Evolutionary conservation across 2,113 vertebrate species (phyloP).

Genomic region (Hemichromis elongatus): DNA sequence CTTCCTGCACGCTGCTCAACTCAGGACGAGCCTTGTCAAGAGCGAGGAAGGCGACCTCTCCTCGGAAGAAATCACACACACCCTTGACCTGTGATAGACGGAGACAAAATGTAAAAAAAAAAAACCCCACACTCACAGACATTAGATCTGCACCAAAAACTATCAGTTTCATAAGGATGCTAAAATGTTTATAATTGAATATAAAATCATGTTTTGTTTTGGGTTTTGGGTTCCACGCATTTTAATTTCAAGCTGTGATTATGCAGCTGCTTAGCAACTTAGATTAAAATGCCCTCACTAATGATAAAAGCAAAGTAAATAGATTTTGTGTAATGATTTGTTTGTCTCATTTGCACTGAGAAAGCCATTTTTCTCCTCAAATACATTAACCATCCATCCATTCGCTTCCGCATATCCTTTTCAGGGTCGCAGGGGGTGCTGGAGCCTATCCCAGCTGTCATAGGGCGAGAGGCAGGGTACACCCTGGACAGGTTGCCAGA

Average conservation of each 20-base stretch:
- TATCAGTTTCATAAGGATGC: background rate
- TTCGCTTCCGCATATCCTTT: too few species aligned
- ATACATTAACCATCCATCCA: too few species aligned
- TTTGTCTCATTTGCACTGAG: background rate
- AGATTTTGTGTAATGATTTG: background rate
- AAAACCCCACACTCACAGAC: background rate
- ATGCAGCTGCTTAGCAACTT: background rate
- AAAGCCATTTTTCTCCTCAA: background rate
- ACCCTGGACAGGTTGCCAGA: too few species aligned
- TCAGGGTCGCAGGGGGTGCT: too few species aligned
- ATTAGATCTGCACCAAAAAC: background rate
- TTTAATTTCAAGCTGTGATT: background rate
- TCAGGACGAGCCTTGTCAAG: conserved; percentile 82
- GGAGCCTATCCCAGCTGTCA: too few species aligned
- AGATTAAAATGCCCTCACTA: background rate
- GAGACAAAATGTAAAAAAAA: background rate
- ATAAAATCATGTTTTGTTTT: background rate
- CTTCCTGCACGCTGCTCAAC: conserved; percentile 77
- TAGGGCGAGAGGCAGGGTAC: too few species aligned
- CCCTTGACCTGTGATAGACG: conserved; percentile 60
- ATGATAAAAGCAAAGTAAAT: background rate
- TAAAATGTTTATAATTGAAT: background rate
- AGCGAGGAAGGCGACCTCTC: conserved; percentile 87
- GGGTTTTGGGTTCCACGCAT: background rate
- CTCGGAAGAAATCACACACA: conserved; percentile 87